Conservation (phyloP, 2,888 invertebrate species). For the Tethea ocularis region DNA sequence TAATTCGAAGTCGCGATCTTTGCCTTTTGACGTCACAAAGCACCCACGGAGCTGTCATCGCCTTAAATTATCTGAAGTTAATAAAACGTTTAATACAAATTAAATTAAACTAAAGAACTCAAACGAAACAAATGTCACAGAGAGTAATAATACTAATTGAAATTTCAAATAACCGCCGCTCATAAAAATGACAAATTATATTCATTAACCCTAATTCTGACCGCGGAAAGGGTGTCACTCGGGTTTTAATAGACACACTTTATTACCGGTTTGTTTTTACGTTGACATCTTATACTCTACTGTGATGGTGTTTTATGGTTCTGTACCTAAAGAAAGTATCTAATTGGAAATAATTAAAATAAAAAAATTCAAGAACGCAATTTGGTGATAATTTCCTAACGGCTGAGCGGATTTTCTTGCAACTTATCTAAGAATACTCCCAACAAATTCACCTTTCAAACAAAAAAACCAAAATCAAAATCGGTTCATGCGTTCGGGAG, state of each 20-base stretch:
- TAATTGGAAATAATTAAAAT: too few species aligned
- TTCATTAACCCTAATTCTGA: conserved; percentile 6
- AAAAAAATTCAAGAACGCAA: too few species aligned
- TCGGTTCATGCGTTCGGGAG: too few species aligned
- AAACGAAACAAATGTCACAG: not conserved
- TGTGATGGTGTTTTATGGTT: not conserved
- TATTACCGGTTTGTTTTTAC: not conserved
- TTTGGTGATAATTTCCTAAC: too few species aligned
- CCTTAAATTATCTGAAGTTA: not conserved
- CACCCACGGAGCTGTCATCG: too few species aligned
- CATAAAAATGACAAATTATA: conserved; percentile 8
- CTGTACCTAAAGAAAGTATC: too few species aligned
- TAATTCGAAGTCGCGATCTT: too few species aligned
- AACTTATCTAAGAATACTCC: too few species aligned
- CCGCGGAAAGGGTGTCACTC: not conserved
- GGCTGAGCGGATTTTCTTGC: too few species aligned
- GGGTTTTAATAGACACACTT: conserved; percentile 2
- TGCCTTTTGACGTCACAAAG: too few species aligned
- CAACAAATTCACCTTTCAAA: too few species aligned
- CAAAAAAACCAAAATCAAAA: too few species aligned
- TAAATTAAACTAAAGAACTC: not conserved
- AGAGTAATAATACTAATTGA: not conserved
- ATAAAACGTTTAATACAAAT: not conserved
- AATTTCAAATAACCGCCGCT: not conserved
- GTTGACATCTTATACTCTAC: not conserved